A percentile compares a stretch with the other conserved stretches of the same genome.
Conservation (phyloP, 2,113 vertebrate genomes). For the Apteryx owenii region DNA sequence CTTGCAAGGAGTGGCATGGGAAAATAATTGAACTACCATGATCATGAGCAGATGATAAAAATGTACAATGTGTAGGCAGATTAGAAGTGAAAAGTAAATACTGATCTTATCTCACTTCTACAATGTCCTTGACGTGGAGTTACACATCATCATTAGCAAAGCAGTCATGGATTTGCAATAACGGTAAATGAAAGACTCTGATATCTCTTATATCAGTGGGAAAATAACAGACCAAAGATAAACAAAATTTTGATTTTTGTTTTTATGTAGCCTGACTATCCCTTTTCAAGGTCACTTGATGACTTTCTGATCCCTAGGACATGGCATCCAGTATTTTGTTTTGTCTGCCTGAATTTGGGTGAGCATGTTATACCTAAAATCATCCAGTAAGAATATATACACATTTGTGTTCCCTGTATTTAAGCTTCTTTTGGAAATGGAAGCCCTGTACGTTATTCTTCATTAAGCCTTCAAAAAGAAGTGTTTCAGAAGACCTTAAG, state of each 20-base stretch:
- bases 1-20: neutral
- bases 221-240: neutral
- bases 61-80: neutral
- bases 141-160: neutral
- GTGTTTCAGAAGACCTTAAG: neutral
- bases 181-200: neutral
- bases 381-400: accelerated
- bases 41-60: neutral
- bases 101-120: neutral
- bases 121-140: neutral
- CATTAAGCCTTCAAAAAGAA: neutral
- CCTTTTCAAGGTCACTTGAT: neutral
- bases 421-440: neutral
- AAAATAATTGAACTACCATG: neutral
- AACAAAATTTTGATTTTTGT: neutral
- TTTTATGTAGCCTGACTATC: neutral
- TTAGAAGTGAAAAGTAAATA: neutral
- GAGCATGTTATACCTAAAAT: neutral
- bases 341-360: neutral
- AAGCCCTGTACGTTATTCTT: neutral
- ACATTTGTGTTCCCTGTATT: neutral
- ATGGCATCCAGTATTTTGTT: neutral
- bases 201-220: neutral
- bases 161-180: neutral
- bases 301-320: neutral